Percentiles rank a stretch among this genome's conserved stretches.
phyloP scores from a whole-genome alignment of 2,113 vertebrate species.

The Python bivittatus region DNA sequence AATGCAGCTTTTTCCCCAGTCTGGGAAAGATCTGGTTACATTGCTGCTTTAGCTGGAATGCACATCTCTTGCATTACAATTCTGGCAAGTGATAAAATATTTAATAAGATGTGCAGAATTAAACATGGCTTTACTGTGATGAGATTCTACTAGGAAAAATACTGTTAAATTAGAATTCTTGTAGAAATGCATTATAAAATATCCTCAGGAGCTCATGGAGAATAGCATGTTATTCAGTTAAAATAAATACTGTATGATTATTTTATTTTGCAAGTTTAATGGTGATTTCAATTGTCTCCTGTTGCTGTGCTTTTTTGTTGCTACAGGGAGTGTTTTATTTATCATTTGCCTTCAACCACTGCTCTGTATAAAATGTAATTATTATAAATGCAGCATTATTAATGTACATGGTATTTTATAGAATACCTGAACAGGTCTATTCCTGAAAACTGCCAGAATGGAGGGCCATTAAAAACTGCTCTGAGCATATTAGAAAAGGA shows the following conservation, averaged over 20 bases:
- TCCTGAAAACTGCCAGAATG: not conserved
- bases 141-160: not conserved
- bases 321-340: not conserved
- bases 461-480: not conserved
- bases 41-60: not conserved
- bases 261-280: not conserved
- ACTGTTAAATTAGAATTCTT: not conserved
- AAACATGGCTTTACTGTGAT: not conserved
- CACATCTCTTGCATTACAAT: not conserved
- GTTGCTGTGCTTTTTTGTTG: not conserved
- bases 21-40: not conserved
- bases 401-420: not conserved
- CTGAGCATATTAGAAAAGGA: not conserved
- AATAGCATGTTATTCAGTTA: not conserved
- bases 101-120: not conserved
- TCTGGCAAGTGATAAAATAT: not conserved
- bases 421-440: not conserved
- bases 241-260: not conserved
- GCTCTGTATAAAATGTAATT: not conserved
- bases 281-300: not conserved
- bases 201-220: not conserved
- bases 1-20: not conserved
- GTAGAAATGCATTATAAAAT: slow-evolving; percentile 11
- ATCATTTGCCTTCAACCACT: not conserved
- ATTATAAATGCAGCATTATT: not conserved